Base-by-base conservation (phyloP, 2,888 invertebrate species). In the Celastrina argiolus region DNA sequence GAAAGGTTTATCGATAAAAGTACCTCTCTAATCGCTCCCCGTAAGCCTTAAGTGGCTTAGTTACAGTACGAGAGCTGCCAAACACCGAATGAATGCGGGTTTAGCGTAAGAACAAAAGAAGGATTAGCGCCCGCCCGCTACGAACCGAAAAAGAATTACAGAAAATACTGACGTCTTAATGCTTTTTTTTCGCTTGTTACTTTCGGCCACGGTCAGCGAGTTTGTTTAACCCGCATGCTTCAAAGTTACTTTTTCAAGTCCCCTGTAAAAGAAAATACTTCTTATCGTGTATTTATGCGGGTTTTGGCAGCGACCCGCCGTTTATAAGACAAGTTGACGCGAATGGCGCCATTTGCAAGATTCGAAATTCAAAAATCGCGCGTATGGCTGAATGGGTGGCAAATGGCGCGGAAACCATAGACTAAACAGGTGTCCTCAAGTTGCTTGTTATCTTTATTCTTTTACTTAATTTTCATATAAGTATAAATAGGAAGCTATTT, bases 41-140 rank as follows among this genome's bases (percentile, higher is more conserved):
- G 78, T 78, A 77, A 81, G 76, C 82, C 80, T 75, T 87, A 88
- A 89, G 88, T 89, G 88, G 88, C 86, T 89, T 89, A 87, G 88
- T 89, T 89, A 87, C 83, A 79, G 74, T 78, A 78, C 81, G 81
- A 83, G 83, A 78, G 79, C 81, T 81, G 81, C 73, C 86, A 87
- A 88, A 88, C 82, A 83, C 80, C 80, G 81, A 79, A 75, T 79
- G 81, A 80, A 87, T 87, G 85, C 87, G 86, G 85, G 85, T 72
- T 69, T 80, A 79, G 81, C 71, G 69, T 82, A 82, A 85, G 88
- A 87, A 87, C 87, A 87, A 88, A 87, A 86, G 86, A 78, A 78
- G 84, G 84, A 84, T 85, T 85, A 82, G 72, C 69, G 67, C 69
- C 69, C 73, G 70, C 69, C 72, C 59, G 66, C 56, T 18, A 36